Conservation (phyloP, 1,140 invertebrate species). For the Penaeus japonicus region DNA sequence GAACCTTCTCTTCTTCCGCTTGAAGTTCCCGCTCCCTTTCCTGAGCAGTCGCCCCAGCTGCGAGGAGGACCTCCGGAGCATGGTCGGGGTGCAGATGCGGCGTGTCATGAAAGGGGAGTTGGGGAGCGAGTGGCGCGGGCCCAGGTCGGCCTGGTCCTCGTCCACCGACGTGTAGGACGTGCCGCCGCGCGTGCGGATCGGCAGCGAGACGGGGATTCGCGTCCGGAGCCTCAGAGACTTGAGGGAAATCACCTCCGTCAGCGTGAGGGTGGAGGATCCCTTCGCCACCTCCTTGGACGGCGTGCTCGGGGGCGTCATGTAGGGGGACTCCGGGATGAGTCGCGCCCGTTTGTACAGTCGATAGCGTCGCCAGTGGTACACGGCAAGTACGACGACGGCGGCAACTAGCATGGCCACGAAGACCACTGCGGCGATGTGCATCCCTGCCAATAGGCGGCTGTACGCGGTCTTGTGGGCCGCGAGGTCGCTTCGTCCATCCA, state of each 20-base stretch:
- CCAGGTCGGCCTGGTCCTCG: not conserved
- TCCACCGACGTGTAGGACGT: constrained; percentile 8
- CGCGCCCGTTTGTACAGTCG: constrained; percentile 32
- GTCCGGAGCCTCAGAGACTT: constrained; percentile 30
- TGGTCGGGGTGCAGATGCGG: constrained; percentile 15
- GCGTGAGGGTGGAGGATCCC: constrained; percentile 31
- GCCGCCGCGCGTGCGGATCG: not conserved
- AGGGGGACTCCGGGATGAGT: constrained; percentile 40
- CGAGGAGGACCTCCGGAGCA: constrained; percentile 39
- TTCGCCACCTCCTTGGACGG: constrained; percentile 8
- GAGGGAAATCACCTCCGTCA: constrained; percentile 39
- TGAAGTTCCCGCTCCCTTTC: constrained; percentile 18
- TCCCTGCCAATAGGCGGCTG: constrained; percentile 9
- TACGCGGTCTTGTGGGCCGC: not conserved
- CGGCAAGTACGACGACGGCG: constrained; percentile 31
- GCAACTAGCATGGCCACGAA: constrained; percentile 29
- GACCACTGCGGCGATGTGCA: constrained; percentile 38
- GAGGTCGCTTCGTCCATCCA: not conserved
- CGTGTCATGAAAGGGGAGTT: constrained; percentile 43
- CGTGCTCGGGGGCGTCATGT: constrained; percentile 18
- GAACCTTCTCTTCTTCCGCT: constrained; percentile 36
- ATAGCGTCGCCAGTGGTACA: constrained; percentile 30
- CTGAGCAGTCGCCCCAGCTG: constrained; percentile 32
- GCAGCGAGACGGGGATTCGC: constrained; percentile 21
- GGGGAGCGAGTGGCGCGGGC: constrained; percentile 28